phyloP scores from a whole-genome alignment of 1,140 invertebrate species.

The Octopus bimaculoides region DNA sequence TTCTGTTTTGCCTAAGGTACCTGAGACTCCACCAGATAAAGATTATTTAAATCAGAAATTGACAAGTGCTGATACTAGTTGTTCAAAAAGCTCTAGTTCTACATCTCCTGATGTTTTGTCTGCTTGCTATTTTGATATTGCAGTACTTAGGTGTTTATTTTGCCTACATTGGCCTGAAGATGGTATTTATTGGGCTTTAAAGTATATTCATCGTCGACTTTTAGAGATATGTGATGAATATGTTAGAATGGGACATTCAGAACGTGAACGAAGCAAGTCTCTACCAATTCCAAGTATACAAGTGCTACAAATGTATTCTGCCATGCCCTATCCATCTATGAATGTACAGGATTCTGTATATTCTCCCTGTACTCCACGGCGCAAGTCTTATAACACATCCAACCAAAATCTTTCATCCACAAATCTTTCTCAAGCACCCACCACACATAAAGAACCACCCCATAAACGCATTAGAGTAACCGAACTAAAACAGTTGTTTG shows the following conservation, averaged over 20 bases:
- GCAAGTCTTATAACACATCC: not conserved
- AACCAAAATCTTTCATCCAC: not conserved
- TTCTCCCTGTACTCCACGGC: not conserved
- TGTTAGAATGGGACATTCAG: slow-evolving; percentile 69
- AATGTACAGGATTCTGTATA: not conserved
- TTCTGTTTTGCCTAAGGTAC: slow-evolving; percentile 36
- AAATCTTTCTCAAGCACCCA: slow-evolving; percentile 19
- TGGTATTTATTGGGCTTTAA: slow-evolving; percentile 95
- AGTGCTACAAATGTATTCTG: slow-evolving; percentile 56
- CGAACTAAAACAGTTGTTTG: slow-evolving; percentile 45
- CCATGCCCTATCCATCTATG: slow-evolving; percentile 18
- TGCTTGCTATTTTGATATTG: slow-evolving; percentile 91
- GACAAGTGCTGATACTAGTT: slow-evolving; percentile 44
- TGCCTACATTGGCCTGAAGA: slow-evolving; percentile 97
- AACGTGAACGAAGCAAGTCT: slow-evolving; percentile 82
- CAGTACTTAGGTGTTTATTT: slow-evolving; percentile 93
- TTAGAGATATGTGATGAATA: slow-evolving; percentile 65
- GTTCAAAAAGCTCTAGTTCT: slow-evolving; percentile 31
- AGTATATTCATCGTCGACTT: slow-evolving; percentile 65
- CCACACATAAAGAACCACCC: slow-evolving; percentile 38
- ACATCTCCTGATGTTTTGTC: slow-evolving; percentile 47
- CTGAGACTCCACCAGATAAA: slow-evolving; percentile 40
- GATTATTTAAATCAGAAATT: slow-evolving; percentile 50
- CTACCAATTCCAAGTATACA: slow-evolving; percentile 91
- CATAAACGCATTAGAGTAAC: slow-evolving; percentile 46